phyloP scores from a whole-genome alignment of 2,113 vertebrate species.

The Gavia stellata region DNA sequence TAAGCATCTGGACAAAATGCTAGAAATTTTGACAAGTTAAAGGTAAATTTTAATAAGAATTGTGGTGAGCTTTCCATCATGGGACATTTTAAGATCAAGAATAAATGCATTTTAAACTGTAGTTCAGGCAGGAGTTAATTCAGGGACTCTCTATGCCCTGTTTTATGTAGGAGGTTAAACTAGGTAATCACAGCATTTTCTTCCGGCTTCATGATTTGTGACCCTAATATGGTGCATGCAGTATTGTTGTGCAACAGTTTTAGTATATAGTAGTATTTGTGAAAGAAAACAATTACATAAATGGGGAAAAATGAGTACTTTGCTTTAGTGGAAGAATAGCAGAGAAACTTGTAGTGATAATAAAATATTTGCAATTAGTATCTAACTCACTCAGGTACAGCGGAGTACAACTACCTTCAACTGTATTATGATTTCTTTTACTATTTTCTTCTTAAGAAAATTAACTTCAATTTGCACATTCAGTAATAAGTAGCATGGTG shows the following conservation, averaged over 20 bases:
- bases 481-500: background rate
- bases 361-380: background rate
- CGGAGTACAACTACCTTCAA: background rate
- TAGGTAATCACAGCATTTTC: background rate
- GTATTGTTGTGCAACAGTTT: background rate
- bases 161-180: background rate
- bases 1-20: background rate
- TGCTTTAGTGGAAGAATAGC: background rate
- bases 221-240: background rate
- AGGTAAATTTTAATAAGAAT: background rate
- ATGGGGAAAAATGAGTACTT: background rate
- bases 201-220: background rate
- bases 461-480: slow-evolving; percentile 38
- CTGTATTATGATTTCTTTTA: background rate
- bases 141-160: background rate
- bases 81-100: background rate
- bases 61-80: background rate
- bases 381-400: background rate
- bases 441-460: slow-evolving; percentile 16
- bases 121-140: background rate
- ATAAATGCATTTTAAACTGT: background rate
- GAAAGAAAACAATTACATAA: background rate
- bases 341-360: background rate
- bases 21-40: background rate
- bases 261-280: background rate